phyloP scores from a whole-genome alignment of 2,113 vertebrate genomes.

The Macroglossus sobrinus region DNA sequence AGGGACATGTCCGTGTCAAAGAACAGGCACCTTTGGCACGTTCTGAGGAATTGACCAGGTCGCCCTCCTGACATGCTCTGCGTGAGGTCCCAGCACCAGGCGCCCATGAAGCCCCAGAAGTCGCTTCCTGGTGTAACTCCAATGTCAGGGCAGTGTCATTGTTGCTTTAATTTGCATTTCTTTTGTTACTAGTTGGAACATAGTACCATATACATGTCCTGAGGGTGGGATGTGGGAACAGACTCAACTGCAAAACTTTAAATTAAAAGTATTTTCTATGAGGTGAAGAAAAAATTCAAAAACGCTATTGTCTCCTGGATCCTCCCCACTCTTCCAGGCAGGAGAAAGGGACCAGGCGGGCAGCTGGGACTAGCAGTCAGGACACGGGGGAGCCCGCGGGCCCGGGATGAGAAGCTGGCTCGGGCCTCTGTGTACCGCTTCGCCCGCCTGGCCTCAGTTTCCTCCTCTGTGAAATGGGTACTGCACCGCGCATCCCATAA shows the following conservation, averaged over 20 bases:
- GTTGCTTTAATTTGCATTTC: not conserved
- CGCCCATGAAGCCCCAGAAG: not conserved
- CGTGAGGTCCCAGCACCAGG: not conserved
- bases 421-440: fast-evolving
- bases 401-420: not conserved
- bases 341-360: not conserved
- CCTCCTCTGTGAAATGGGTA: not conserved
- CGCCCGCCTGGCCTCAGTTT: not conserved
- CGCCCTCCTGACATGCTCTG: not conserved
- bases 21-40: not conserved
- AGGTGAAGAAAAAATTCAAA: not conserved
- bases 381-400: fast-evolving
- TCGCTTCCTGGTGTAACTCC: too few relatives aligned
- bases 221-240: too few relatives aligned
- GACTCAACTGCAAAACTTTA: not conserved
- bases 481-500: fast-evolving
- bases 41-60: not conserved
- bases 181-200: too few relatives aligned
- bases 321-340: not conserved
- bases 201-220: not conserved
- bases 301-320: fast-evolving
- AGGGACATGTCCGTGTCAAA: not conserved
- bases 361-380: fast-evolving
- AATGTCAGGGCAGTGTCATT: fast-evolving
- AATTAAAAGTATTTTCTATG: not conserved